phyloP scores from a whole-genome alignment of 2,113 vertebrate species.

The Tonatia bakeri region DNA sequence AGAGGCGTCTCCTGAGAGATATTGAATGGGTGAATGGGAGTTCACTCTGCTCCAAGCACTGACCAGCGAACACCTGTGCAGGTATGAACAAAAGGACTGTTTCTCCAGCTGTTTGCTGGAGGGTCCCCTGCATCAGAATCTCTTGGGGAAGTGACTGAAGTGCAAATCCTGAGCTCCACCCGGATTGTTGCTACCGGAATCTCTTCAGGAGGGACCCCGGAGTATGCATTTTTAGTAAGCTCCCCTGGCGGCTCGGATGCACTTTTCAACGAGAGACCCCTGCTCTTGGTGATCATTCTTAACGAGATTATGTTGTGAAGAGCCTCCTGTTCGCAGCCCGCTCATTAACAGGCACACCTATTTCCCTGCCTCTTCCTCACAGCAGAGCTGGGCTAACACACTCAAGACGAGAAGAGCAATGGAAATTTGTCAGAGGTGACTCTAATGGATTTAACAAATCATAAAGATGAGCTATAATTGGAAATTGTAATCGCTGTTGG shows the following conservation, averaged over 20 bases:
- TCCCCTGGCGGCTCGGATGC: background rate
- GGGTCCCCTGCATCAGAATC: background rate
- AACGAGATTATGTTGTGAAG: background rate
- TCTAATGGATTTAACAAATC: slow-evolving; percentile 46
- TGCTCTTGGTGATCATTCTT: background rate
- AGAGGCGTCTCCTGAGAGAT: background rate
- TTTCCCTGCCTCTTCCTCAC: background rate
- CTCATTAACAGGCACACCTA: background rate
- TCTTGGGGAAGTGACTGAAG: background rate
- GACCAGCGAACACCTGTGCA: background rate
- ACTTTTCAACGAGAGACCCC: background rate
- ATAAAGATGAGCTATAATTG: slow-evolving; percentile 53
- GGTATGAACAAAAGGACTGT: background rate
- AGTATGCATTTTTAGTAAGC: background rate
- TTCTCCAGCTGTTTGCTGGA: background rate
- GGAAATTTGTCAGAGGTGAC: background rate
- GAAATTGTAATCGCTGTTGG: slow-evolving; percentile 46
- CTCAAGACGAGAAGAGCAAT: background rate
- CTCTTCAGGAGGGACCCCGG: background rate
- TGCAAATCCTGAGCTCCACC: background rate
- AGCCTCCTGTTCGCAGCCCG: background rate
- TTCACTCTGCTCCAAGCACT: background rate
- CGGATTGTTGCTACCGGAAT: background rate
- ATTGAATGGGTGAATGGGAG: background rate
- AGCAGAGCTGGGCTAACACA: background rate